Percentiles rank a stretch among this genome's conserved stretches.
Conservation (phyloP, 2,888 invertebrate genomes). For the Imbricaverruca yamaguchii region DNA sequence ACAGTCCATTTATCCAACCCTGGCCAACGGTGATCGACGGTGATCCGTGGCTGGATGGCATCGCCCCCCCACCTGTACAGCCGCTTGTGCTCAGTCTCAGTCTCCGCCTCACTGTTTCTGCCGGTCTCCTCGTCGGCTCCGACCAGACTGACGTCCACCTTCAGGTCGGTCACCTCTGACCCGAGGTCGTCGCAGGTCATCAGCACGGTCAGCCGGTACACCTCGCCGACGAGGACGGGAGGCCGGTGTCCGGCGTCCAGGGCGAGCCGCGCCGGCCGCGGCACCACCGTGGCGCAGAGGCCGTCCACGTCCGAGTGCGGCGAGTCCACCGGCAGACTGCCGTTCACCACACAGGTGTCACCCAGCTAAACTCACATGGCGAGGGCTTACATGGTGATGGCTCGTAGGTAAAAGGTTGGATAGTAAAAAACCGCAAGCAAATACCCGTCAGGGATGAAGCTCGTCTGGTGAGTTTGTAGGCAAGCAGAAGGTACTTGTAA, state of each 20-base stretch:
- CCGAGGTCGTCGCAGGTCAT: background rate
- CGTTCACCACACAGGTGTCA: background rate
- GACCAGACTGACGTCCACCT: background rate
- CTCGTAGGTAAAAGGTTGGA: too few species aligned
- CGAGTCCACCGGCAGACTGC: background rate
- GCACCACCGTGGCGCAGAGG: background rate
- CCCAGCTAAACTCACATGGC: too few species aligned
- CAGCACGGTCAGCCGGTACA: background rate
- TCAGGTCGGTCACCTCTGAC: background rate
- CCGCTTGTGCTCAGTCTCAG: too few species aligned
- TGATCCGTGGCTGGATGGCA: too few species aligned
- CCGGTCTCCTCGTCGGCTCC: slow-evolving; percentile 6
- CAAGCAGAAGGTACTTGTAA: too few species aligned
- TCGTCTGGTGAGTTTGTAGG: too few species aligned
- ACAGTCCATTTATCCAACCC: too few species aligned
- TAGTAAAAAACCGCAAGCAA: too few species aligned
- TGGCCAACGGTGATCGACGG: too few species aligned
- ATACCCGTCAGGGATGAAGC: too few species aligned
- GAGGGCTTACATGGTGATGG: too few species aligned
- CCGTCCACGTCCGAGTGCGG: background rate
- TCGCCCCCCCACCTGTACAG: too few species aligned
- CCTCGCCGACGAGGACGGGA: slow-evolving; percentile 1
- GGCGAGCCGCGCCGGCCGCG: background rate
- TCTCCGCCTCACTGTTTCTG: background rate
- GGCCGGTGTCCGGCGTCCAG: background rate